Conservation (phyloP, 2,888 invertebrate species). For the Proisotoma minuta region DNA sequence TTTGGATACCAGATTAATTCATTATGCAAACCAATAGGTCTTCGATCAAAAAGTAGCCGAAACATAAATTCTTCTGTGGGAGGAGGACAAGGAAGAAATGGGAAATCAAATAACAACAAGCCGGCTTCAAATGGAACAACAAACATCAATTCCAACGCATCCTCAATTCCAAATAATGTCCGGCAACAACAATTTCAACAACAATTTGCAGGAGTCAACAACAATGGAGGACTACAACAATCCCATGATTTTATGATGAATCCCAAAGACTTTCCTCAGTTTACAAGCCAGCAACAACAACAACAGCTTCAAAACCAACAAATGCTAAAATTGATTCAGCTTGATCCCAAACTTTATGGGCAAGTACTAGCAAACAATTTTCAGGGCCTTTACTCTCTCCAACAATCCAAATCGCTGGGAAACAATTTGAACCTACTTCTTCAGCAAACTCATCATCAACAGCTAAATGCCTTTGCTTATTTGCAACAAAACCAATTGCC, state of each 20-base stretch:
- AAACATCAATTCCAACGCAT: constrained; percentile 25
- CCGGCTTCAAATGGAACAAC: background rate
- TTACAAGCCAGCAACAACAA: constrained; percentile 21
- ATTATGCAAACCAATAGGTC: no score
- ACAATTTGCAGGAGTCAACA: no score
- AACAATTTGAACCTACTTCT: constrained; percentile 38
- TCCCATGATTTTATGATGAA: constrained; percentile 81
- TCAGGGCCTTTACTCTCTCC: constrained; percentile 36
- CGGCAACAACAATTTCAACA: no score
- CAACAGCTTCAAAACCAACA: constrained; percentile 30
- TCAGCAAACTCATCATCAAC: constrained; percentile 35
- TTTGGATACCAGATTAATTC: no score
- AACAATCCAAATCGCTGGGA: constrained; percentile 48
- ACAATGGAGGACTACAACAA: no score
- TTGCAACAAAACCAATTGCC: background rate
- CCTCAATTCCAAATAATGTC: background rate
- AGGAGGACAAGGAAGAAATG: no score
- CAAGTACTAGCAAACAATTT: constrained; percentile 20
- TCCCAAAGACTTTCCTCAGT: constrained; percentile 70
- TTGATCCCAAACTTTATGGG: constrained; percentile 28
- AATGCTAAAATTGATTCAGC: constrained; percentile 28
- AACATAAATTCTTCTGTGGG: no score
- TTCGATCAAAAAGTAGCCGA: constrained; percentile 7
- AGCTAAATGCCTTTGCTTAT: constrained; percentile 6
- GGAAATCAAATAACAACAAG: no score